A percentile compares a stretch with the other conserved stretches of the same genome.
Conservation (phyloP, 2,113 vertebrate genomes). For the Puma concolor region DNA sequence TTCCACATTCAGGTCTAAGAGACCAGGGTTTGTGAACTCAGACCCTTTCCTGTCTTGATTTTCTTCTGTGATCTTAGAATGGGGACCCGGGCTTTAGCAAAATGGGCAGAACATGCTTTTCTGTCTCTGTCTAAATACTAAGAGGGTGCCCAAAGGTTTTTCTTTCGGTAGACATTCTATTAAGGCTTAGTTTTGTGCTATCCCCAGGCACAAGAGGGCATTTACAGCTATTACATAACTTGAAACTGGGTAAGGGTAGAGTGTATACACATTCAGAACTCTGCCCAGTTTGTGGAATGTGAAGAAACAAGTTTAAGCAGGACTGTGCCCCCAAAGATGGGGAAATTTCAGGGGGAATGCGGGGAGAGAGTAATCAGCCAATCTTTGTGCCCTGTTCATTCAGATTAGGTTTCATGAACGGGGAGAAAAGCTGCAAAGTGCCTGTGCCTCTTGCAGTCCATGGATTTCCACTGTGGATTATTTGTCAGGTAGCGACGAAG, state of each 20-base stretch:
- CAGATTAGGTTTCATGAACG: neutral
- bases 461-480: neutral
- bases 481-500: neutral
- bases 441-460: neutral
- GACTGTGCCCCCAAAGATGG: constrained; percentile 31
- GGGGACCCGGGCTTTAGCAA: neutral
- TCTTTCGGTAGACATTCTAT: neutral
- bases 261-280: constrained; percentile 46
- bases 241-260: neutral
- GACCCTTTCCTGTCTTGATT: neutral
- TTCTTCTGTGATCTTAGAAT: neutral
- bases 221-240: constrained; percentile 47
- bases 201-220: neutral
- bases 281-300: constrained; percentile 62
- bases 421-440: neutral
- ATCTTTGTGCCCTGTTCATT: neutral
- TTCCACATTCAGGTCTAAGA: neutral
- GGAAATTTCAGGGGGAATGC: neutral
- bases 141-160: neutral
- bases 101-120: neutral
- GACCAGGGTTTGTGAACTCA: neutral
- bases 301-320: constrained; percentile 47
- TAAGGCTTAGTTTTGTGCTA: neutral
- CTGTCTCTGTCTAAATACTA: neutral
- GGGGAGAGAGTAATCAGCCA: neutral